Percentiles rank a stretch among this genome's conserved stretches.
Evolutionary conservation across 2,888 invertebrate species (phyloP).

Genomic region (Tipula helvola): DNA sequence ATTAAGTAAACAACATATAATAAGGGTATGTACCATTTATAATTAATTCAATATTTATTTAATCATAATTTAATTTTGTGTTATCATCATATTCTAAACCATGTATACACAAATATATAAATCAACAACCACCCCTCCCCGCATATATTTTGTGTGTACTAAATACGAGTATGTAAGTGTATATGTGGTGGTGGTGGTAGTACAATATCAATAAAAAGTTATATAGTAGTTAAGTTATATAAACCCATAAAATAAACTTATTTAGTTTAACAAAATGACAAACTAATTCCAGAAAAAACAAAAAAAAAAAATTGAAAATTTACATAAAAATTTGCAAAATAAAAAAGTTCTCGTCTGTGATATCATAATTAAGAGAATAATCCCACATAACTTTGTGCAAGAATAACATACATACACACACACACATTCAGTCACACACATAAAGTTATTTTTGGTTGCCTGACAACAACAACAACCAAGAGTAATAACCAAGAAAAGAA

Average conservation of each 20-base stretch:
- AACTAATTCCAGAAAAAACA: neutral
- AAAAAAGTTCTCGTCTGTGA: neutral
- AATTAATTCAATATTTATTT: slow-evolving; percentile 4
- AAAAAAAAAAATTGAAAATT: neutral
- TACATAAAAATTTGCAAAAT: neutral
- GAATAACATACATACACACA: neutral
- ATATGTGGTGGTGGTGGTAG: neutral
- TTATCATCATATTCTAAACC: neutral
- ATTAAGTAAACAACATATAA: slow-evolving; percentile 43
- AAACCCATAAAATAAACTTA: neutral
- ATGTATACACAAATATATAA: neutral
- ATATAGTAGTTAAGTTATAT: neutral
- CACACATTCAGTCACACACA: neutral
- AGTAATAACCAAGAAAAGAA: neutral
- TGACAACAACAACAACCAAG: neutral
- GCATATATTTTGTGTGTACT: neutral
- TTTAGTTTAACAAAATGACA: neutral
- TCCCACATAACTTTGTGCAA: neutral
- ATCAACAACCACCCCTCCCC: neutral
- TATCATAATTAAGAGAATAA: neutral
- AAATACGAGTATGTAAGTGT: neutral
- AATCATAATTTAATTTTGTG: slow-evolving; percentile 4
- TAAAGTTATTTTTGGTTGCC: neutral
- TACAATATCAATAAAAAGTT: neutral
- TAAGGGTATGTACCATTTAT: slow-evolving; percentile 38